These are phyloP conservation scores for Nasonia vitripennis DNA, from an alignment of 1,140 invertebrate genomes.

Conservation along the genomic window DNA sequence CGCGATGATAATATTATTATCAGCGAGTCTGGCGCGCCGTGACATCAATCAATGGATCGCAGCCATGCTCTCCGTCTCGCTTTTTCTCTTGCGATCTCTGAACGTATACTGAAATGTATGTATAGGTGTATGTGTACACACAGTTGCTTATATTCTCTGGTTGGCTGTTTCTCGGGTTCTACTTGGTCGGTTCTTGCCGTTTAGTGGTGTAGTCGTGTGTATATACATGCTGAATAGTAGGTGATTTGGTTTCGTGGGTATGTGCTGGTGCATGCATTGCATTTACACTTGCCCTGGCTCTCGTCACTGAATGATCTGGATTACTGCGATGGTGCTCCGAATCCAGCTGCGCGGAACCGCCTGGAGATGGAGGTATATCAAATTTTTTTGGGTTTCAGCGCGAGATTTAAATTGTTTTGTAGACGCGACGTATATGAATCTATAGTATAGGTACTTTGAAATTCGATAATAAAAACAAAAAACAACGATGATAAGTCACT, in stretches of 20 bases:
- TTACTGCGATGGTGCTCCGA: background rate
- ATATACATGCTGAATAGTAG: too few species aligned
- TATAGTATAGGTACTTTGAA: background rate
- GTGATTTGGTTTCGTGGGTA: background rate
- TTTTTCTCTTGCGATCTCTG: background rate
- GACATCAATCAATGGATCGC: slow-evolving; percentile 60
- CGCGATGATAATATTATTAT: background rate
- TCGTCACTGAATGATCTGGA: background rate
- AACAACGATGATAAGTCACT: too few species aligned
- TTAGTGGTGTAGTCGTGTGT: too few species aligned
- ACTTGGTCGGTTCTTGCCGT: too few species aligned
- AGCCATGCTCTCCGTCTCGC: slow-evolving; percentile 43
- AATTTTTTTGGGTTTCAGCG: background rate
- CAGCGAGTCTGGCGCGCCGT: background rate
- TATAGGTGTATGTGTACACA: slow-evolving; percentile 5
- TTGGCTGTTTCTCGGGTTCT: too few species aligned
- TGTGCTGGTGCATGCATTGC: background rate
- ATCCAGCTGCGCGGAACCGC: background rate
- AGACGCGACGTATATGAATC: background rate
- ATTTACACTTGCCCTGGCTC: background rate
- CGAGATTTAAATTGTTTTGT: background rate
- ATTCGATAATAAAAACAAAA: too few species aligned
- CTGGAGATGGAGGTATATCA: background rate
- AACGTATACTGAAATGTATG: background rate
- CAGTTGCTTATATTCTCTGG: background rate